These are phyloP conservation scores for Etheostoma nigrum DNA, from an alignment of 2,797 vertebrate genomes.

Conservation along the genomic window DNA sequence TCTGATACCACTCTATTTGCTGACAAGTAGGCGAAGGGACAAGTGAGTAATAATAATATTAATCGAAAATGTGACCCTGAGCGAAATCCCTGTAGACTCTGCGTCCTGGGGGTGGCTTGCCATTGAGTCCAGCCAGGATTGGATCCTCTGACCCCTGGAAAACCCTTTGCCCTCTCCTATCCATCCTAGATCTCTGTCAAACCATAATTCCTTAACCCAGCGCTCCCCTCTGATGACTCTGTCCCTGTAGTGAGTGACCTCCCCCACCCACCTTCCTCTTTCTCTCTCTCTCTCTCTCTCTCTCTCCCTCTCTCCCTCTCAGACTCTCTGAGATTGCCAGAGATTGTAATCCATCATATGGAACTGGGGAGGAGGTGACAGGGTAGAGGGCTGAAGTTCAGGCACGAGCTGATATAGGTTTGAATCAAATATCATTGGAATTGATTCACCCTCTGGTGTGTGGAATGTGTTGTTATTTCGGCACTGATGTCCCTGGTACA, in stretches of 20 bases:
- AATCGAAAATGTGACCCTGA: slow-evolving; percentile 72
- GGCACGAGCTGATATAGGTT: slow-evolving; percentile 68
- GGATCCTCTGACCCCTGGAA: slow-evolving; percentile 83
- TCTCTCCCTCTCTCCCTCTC: slow-evolving; percentile 21
- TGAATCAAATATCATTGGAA: slow-evolving; percentile 75
- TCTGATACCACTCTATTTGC: slow-evolving; percentile 67
- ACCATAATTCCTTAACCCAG: slow-evolving; percentile 78
- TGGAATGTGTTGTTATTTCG: slow-evolving; percentile 66
- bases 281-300: slow-evolving; percentile 11
- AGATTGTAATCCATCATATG: slow-evolving; percentile 83
- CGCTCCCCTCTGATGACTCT: slow-evolving; percentile 65
- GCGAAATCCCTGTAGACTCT: slow-evolving; percentile 68
- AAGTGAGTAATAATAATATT: slow-evolving; percentile 79
- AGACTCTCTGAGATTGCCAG: slow-evolving; percentile 67
- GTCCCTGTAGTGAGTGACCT: slow-evolving; percentile 73
- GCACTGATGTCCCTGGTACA: slow-evolving; percentile 56
- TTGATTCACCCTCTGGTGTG: slow-evolving; percentile 75
- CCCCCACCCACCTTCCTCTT: slow-evolving; percentile 52
- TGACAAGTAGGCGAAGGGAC: slow-evolving; percentile 60
- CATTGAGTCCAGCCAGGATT: slow-evolving; percentile 74
- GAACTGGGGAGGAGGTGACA: slow-evolving; percentile 71
- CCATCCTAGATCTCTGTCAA: slow-evolving; percentile 73
- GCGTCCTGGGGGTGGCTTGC: slow-evolving; percentile 58
- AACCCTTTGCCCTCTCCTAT: slow-evolving; percentile 72
- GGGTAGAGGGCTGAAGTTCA: slow-evolving; percentile 74